Evolutionary conservation across 1,140 invertebrate species (phyloP), one percentile per base, ranked within the genome.

Genomic region (Metopolophium dirhodum): DNA sequence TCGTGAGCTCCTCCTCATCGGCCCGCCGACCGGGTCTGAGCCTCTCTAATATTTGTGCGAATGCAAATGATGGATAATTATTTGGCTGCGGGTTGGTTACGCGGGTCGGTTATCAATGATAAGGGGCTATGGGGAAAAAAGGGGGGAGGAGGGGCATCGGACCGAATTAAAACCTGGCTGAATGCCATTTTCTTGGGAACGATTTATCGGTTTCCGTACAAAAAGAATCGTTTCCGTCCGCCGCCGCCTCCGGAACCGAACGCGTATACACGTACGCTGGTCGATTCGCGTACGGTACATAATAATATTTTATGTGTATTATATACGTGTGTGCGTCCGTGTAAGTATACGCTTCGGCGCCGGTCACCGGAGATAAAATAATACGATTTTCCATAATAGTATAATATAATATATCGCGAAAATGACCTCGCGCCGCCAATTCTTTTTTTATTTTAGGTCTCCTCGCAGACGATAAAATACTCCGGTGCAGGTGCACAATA

Each of bases 161-260:
- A 93, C 91, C 49, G 91, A 93, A 93, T 85, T 93, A 85, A 93
- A 93, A 85, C 82, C 91, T 93, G 91, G 91, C n/a, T 51, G 23
- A 41, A 41, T 57, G 91, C 91, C 91, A 86, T 93, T 93, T 86
- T 85, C 77, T 93, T n/a, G 82, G 82, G 11, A 23, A 45, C 47
- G 91, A 93, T 93, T 93, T 93, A 93, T 93, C 49, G 91, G 77
- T 93, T 54, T 93, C 82, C 68, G 91, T 45, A 93, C 35, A 86
- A 93, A 93, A 93, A 93, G 49, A 86, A 93, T 54, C 91, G 91
- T 93, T 93, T 93, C 49, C 47, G 82, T 51, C 45, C 35, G 8
- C 30, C n/a, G 45, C 41, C 22, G 45, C 35, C 54, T 30, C 30
- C 51, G 49, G 22, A 49, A 77, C 61, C 61, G 61, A 47, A 91